Base-by-base conservation (phyloP, 53 echinoderm and acorn worm species). In the Pentamera pediparva region DNA sequence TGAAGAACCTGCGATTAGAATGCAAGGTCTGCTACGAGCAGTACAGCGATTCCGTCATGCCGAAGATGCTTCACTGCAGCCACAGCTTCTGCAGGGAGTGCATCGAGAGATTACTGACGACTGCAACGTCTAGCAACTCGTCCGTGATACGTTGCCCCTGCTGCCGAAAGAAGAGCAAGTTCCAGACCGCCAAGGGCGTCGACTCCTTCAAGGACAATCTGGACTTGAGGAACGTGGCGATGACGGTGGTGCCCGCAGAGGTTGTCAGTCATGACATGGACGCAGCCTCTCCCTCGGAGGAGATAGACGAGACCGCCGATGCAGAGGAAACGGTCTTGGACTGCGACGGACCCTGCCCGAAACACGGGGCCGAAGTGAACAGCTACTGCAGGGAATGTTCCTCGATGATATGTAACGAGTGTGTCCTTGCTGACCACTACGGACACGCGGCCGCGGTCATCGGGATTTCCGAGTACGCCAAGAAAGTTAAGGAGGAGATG, bases 11-110 rank as follows among this genome's bases (percentile, higher is more conserved):
- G 27, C 22, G 65, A 10, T 45, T 38, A 1, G 65, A 65, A 29
- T 65, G 65, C 65, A 65, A 65, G 39, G 43, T 65, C 22, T 65
- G 65, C 21, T 65, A 65, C 65, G 65, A 65, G 28, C 37, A 40
- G 26, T 65, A 65, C 39, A 40, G 65, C 15, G 65, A 65, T 40
- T 1, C 39, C 28, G 65, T 65, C 2, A 65, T 65, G 65, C 65
- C 65, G 4, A 65, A 65, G 41, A 65, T 65, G 39, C 43, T 65
- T 6, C 65, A 65, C 29, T 65, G 65, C 39, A 65, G 65, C 41
- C 65, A 65, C 39, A 65, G 65, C 39, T 65, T 65, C 41, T 65
- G 65, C 39, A 65, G 29, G 39, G 65, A 39, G 1, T 65, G 65
- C 29, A 40, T 65, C 7, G 40, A 65, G 43, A 65, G 28, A 28